Percentiles rank a stretch among this genome's conserved stretches.
These are phyloP conservation scores for Acrocera orbiculus DNA, from an alignment of 2,888 invertebrate genomes.

Conservation along the genomic window DNA sequence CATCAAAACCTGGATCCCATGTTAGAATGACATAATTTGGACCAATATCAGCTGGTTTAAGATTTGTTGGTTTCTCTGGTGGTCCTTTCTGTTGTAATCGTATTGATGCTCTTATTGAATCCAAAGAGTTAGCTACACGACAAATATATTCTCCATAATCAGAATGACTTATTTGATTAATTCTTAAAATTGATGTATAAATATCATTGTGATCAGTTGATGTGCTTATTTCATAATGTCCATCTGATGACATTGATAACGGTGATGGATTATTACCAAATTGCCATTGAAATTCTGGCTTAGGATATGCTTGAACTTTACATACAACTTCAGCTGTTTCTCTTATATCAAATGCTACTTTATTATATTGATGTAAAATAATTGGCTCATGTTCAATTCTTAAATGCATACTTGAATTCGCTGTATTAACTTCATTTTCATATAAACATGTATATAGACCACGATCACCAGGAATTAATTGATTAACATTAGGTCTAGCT, in stretches of 20 bases:
- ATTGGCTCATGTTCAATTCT: slow-evolving; percentile 85
- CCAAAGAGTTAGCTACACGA: slow-evolving; percentile 66
- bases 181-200: slow-evolving; percentile 57
- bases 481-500: slow-evolving; percentile 55
- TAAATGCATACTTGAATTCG: slow-evolving; percentile 77
- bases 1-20: slow-evolving; percentile 85
- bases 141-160: slow-evolving; percentile 89
- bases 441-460: slow-evolving; percentile 78
- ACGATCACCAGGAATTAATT: slow-evolving; percentile 64
- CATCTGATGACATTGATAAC: slow-evolving; percentile 60
- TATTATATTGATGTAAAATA: slow-evolving; percentile 64
- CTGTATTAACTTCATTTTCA: slow-evolving; percentile 74
- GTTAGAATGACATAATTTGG: slow-evolving; percentile 61
- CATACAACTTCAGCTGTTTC: slow-evolving; percentile 78
- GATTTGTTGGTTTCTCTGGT: slow-evolving; percentile 62
- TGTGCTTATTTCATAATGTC: slow-evolving; percentile 70
- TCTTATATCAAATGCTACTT: slow-evolving; percentile 70
- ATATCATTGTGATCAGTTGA: slow-evolving; percentile 69
- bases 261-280: slow-evolving; percentile 58
- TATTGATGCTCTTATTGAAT: slow-evolving; percentile 57
- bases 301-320: slow-evolving; percentile 79
- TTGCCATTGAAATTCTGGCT: slow-evolving; percentile 85
- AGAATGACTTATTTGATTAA: slow-evolving; percentile 56
- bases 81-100: slow-evolving; percentile 70
- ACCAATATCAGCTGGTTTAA: slow-evolving; percentile 55